Evolutionary conservation across 2,113 vertebrate species (phyloP).

Genomic region (Melanocharis versteri): DNA sequence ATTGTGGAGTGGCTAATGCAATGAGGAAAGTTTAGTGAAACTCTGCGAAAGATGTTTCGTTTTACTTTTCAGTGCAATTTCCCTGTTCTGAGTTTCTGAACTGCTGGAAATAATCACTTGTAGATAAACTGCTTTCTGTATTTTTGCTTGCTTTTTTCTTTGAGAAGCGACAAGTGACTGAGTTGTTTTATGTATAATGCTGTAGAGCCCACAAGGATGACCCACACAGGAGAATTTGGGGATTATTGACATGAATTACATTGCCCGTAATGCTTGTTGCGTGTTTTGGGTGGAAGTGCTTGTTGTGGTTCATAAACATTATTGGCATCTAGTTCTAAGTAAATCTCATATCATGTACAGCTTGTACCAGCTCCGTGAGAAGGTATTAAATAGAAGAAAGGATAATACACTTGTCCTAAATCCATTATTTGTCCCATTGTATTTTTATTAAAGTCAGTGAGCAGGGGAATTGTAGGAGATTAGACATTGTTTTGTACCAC

Average conservation of each 20-base stretch:
- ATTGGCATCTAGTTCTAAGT: not conserved
- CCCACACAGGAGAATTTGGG: not conserved
- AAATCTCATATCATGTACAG: not conserved
- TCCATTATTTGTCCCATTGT: slow-evolving; percentile 32
- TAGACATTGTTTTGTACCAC: slow-evolving; percentile 31
- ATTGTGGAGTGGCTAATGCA: not conserved
- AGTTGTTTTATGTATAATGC: not conserved
- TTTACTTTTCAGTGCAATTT: not conserved
- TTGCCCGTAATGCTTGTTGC: not conserved
- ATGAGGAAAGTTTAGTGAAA: not conserved
- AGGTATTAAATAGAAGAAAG: not conserved
- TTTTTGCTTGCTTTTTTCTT: not conserved
- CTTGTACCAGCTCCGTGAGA: slow-evolving; percentile 3
- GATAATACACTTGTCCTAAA: slow-evolving; percentile 27
- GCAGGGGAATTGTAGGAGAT: slow-evolving; percentile 43
- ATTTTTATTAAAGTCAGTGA: slow-evolving; percentile 42
- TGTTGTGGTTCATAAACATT: not conserved
- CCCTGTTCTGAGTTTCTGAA: not conserved
- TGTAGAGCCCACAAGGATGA: not conserved
- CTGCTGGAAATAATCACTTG: not conserved
- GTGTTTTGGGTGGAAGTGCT: not conserved
- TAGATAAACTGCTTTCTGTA: not conserved
- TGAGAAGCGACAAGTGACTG: not conserved
- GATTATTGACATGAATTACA: not conserved
- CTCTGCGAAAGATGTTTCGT: not conserved